A percentile compares a stretch with the other conserved stretches of the same genome.
Conservation (phyloP, 2,797 vertebrate species). For the Coendou prehensilis region DNA sequence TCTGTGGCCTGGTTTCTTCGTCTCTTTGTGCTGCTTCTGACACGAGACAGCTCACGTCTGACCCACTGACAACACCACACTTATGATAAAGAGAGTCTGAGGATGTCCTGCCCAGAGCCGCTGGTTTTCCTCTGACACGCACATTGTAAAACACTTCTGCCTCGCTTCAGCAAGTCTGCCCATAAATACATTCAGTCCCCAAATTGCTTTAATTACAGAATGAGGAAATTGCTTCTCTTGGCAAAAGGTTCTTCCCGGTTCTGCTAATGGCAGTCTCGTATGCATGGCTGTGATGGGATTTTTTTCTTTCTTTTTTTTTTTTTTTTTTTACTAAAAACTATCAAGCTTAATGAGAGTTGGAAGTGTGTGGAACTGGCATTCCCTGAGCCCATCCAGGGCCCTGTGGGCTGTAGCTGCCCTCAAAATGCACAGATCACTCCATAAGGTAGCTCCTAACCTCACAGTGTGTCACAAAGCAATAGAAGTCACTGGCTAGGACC, state of each 20-base stretch:
- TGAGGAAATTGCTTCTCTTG: slow-evolving; percentile 82
- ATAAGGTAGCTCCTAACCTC: not conserved
- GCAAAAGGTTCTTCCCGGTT: slow-evolving; percentile 76
- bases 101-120: slow-evolving; percentile 52
- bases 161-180: slow-evolving; percentile 82
- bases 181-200: slow-evolving; percentile 85
- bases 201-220: slow-evolving; percentile 86
- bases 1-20: not conserved
- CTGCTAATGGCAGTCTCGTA: slow-evolving; percentile 76
- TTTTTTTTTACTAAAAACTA: slow-evolving; percentile 40
- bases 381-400: slow-evolving; percentile 38
- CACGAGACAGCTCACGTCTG: not conserved
- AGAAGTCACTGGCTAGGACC: not conserved
- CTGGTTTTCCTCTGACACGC: slow-evolving; percentile 54
- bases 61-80: accelerated
- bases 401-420: slow-evolving; percentile 52
- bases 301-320: too few relatives aligned
- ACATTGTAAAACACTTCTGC: slow-evolving; percentile 65
- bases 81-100: not conserved
- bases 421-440: slow-evolving; percentile 52
- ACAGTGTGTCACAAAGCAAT: not conserved
- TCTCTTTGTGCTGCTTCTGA: too few relatives aligned
- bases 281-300: slow-evolving; percentile 65
- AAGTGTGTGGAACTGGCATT: slow-evolving; percentile 68
- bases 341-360: slow-evolving; percentile 72